phyloP scores from a whole-genome alignment of 2,888 invertebrate species.

The Podotricha telesiphe region DNA sequence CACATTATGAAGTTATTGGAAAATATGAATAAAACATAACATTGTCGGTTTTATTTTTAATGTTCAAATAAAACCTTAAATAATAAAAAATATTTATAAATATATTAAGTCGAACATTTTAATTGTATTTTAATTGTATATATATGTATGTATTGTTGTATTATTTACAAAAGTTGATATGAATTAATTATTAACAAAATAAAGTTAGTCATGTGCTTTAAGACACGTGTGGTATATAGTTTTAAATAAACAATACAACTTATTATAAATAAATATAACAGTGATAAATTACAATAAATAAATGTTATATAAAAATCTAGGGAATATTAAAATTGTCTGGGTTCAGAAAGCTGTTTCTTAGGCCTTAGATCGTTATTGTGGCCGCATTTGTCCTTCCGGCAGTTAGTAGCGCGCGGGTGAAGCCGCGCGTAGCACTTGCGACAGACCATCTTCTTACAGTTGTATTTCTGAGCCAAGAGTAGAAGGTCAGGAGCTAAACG shows the following conservation, averaged over 20 bases:
- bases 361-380: conserved; percentile 99
- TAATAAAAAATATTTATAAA: background rate
- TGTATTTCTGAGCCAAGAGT: conserved; percentile 98
- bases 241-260: background rate
- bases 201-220: no score
- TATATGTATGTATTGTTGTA: no score
- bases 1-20: no score
- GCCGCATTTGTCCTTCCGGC: conserved; percentile 99
- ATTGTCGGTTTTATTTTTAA: conserved; percentile 11
- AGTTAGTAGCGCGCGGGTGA: conserved; percentile 99
- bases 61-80: conserved; percentile 3
- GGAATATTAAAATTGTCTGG: conserved; percentile 67
- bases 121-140: no score
- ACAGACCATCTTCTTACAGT: conserved; percentile 99
- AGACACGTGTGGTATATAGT: no score
- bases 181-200: no score
- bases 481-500: conserved; percentile 90
- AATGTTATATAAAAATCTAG: background rate
- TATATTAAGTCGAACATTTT: no score
- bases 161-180: no score
- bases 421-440: conserved; percentile 99
- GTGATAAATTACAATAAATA: background rate
- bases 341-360: conserved; percentile 96
- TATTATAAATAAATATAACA: no score
- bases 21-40: no score